Evolutionary conservation across 2,888 invertebrate species (phyloP), one percentile per base, ranked within the genome.

Genomic region (Tyria jacobaeae): DNA sequence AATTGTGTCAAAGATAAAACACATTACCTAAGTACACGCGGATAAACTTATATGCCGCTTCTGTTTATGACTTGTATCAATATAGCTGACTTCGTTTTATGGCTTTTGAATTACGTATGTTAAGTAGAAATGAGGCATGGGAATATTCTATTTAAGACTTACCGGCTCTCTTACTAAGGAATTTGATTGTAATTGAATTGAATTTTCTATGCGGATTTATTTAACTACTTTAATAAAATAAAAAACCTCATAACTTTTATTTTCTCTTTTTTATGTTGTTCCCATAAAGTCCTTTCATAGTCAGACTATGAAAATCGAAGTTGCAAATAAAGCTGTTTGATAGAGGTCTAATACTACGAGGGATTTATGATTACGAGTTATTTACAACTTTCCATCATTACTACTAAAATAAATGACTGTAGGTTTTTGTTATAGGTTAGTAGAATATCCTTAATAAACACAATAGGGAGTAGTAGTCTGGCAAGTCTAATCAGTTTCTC

Each of bases 91-190:
- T 81, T 83, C 81, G 74, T 83, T 87, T 85, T 88, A 87, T 84
- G 79, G 83, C 85, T 81, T 87, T 86, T 87, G 86, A 88, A 88
- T 87, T 87, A 85, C 85, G 84, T 85, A 89, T 88, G 81, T 82
- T 85, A 86, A 88, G 82, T 84, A 84, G 85, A 85, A 87, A 87
- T 88, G 85, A 86, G 79, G 80, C 86, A 88, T 87, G 87, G 87
- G 87, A 88, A 88, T 84, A 84, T 80, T 85, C 80, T 80, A 73
- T 75, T 80, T 75, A 76, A 60, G 77, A 78, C 76, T 69, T 60
- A 68, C 62, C 64, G 58, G 60, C 53, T 51, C 68, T 61, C 60
- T 72, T 64, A 72, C 72, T 71, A 73, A 81, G 76, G 78, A 76
- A 81, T 80, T 81, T 81, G 77, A 81, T 81, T 78, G 79, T 76